Base-by-base conservation (phyloP, 2,797 vertebrate species). In the Petrocephalus schoutedeni region DNA sequence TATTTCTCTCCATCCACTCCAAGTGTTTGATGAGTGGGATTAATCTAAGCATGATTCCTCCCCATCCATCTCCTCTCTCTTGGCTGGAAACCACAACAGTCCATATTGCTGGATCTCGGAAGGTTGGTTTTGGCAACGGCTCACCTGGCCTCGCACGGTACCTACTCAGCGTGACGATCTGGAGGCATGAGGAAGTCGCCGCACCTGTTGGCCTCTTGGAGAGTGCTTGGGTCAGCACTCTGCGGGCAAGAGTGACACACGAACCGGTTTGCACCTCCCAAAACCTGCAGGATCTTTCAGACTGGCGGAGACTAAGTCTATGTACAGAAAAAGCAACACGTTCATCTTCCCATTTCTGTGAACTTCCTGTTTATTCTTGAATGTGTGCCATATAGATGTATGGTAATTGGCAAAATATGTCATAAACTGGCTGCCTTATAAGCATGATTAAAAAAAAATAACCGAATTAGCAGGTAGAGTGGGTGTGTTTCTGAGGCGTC, bases 11-110 rank as follows among this genome's bases (percentile, higher is more conserved):
- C 21, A 14, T 86, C 56, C 71, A 28, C 59, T 84, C 57, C 36
- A 49, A 87, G 74, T 16, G 49, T 88, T 86, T 87, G 85, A 89
- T 87, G 32, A 86, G 21, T 56, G 51, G 53, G 49, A 84, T 86
- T 82, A 89, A 84, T 88, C 87, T 58, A 83, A 59, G 16, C 58
- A 23, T 86, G 87, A 41, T 41, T 67, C 54, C n/a, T 86, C 80
- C 45, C 58, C 83, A 67, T 86, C 53, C 74, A 36, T 82, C 64
- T 58, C 59, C 86, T 87, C 36, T 49, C 45, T 85, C 57, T 57
- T 84, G 36, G 74, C 45, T 84, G 58, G 49, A 71, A 56, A 88
- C 32, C 45, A 59, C 74, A 88, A 54, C 59, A 74, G 87, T 64
- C 85, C 87, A 85, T 88, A 71, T 84, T 86, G 57, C 57, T 64